Conservation (phyloP, 2,888 invertebrate genomes). For the Uropetala carovei region DNA sequence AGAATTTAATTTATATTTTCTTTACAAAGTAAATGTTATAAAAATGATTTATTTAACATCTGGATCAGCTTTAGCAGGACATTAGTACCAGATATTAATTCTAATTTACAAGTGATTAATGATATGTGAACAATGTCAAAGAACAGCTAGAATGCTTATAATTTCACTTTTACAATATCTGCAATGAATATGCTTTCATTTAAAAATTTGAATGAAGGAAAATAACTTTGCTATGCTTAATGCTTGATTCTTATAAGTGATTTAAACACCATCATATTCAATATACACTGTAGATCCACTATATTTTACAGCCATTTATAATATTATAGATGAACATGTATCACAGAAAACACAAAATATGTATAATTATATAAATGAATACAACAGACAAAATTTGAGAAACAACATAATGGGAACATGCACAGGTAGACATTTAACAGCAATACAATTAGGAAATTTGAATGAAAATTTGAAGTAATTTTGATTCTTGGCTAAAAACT, state of each 20-base stretch:
- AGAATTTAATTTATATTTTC: constrained; percentile 63
- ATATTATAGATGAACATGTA: constrained; percentile 64
- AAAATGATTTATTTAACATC: constrained; percentile 59
- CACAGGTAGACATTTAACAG: constrained; percentile 62
- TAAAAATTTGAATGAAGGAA: constrained; percentile 54
- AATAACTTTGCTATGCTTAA: constrained; percentile 57
- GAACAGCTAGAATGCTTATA: constrained; percentile 57
- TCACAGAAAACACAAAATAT: constrained; percentile 65
- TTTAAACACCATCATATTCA: constrained; percentile 44
- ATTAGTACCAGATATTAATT: constrained; percentile 50
- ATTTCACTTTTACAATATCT: constrained; percentile 57
- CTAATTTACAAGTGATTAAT: constrained; percentile 62
- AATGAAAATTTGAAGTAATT: constrained; percentile 51
- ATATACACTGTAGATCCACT: constrained; percentile 61
- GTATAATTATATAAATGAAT: constrained; percentile 63
- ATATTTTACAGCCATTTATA: constrained; percentile 63
- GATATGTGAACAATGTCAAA: constrained; percentile 60
- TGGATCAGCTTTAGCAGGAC: constrained; percentile 50
- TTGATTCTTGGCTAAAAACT: constrained; percentile 51
- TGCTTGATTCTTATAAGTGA: constrained; percentile 53
- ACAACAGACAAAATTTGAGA: constrained; percentile 59
- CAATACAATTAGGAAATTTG: constrained; percentile 49
- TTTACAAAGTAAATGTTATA: constrained; percentile 63
- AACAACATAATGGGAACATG: constrained; percentile 56
- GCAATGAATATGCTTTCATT: constrained; percentile 58